A percentile compares a stretch with the other conserved stretches of the same genome.
Evolutionary conservation across 1,140 invertebrate genomes (phyloP).

Genomic region (Euwallacea similis): DNA sequence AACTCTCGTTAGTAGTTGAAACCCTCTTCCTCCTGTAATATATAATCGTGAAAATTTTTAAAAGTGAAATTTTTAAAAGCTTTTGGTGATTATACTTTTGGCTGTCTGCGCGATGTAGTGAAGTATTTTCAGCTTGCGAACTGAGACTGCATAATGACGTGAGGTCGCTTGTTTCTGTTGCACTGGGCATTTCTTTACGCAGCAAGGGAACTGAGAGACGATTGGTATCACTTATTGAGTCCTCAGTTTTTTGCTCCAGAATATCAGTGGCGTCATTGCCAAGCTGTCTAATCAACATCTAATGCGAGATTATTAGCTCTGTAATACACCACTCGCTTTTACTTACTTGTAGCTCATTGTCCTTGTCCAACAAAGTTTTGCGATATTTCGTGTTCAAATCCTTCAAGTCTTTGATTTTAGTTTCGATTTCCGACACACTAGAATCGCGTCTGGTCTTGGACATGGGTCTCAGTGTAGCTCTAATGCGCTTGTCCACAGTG

Average conservation of each 20-base stretch:
- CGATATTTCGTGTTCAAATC: conserved; percentile 76
- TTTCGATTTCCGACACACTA: conserved; percentile 73
- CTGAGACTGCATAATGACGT: conserved; percentile 63
- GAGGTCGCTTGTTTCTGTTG: conserved; percentile 61
- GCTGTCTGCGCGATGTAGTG: conserved; percentile 57
- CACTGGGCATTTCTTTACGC: conserved; percentile 49
- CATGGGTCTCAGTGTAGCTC: conserved; percentile 76
- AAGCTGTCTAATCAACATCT: conserved; percentile 62
- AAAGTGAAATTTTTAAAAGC: too few relatives aligned
- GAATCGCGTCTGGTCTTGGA: conserved; percentile 72
- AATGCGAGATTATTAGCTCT: neutral
- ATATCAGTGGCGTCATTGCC: conserved; percentile 58
- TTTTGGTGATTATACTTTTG: conserved; percentile 51
- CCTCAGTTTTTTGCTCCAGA: conserved; percentile 47
- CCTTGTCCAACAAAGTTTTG: conserved; percentile 76
- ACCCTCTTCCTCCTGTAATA: conserved; percentile 40
- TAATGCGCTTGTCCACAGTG: conserved; percentile 75
- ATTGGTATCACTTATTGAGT: conserved; percentile 50
- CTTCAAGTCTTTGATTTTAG: conserved; percentile 76
- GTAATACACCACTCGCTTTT: conserved; percentile 2
- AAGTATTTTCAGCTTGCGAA: conserved; percentile 57
- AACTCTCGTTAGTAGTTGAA: conserved; percentile 28
- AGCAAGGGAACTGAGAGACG: conserved; percentile 50
- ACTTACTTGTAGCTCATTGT: conserved; percentile 74
- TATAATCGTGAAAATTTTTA: conserved; percentile 2